phyloP scores from a whole-genome alignment of 1,140 invertebrate species.

The Trichogramma pretiosum region DNA sequence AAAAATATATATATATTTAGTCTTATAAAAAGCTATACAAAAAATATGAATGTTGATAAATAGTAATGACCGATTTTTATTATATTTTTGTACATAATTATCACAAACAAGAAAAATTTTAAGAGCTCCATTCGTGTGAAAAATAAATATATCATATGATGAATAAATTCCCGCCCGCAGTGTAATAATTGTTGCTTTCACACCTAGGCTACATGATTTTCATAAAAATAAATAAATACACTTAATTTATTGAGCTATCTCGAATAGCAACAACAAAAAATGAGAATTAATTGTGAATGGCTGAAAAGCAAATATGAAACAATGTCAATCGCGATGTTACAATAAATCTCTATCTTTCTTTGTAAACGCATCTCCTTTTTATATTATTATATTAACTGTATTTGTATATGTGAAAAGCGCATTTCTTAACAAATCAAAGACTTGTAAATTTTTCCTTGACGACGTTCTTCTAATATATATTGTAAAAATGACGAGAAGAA shows the following conservation, averaged over 20 bases:
- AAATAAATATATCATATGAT: background rate
- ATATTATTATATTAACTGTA: background rate
- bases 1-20: too few relatives aligned
- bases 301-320: background rate
- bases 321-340: background rate
- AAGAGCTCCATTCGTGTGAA: background rate
- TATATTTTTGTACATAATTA: conserved; percentile 41
- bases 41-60: too few relatives aligned
- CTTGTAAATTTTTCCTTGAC: conserved; percentile 7
- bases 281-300: conserved; percentile 1
- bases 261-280: too few relatives aligned
- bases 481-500: too few relatives aligned
- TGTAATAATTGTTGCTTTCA: conserved; percentile 7
- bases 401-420: too few relatives aligned
- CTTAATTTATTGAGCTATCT: too few relatives aligned
- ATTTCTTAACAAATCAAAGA: conserved; percentile 12
- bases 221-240: background rate
- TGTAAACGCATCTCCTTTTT: background rate
- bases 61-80: conserved; percentile 36
- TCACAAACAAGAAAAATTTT: conserved; percentile 29
- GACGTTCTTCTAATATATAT: too few relatives aligned
- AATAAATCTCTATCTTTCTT: too few relatives aligned
- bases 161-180: background rate
- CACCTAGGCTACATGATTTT: background rate
- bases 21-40: too few relatives aligned